Evolutionary conservation across 2,888 invertebrate genomes (phyloP), one percentile per base, ranked within the genome.

Genomic region (Apamea crenata): DNA sequence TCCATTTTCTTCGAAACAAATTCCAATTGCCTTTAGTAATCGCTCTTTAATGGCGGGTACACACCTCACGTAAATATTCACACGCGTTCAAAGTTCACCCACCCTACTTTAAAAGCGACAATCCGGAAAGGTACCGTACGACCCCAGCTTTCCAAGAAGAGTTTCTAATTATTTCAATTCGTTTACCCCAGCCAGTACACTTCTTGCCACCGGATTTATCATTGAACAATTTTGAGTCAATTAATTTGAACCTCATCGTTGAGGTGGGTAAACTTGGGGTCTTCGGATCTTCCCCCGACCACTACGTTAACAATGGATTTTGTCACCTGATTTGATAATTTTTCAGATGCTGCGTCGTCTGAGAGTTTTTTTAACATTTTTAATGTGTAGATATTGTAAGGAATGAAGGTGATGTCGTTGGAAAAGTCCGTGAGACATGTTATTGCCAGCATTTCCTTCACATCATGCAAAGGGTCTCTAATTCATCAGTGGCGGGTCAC

Each of bases 181-280:
- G 56, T 83, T 83, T 72, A 83, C 80, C 59, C 10, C 25, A 74
- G 56, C 29, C 32, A 77, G 81, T 69, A 85, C 73, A 78, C 71
- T 83, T 83, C 70, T 47, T 72, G 44, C 59, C 25, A 76, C 40
- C 86, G 67, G 66, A 82, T 82, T 77, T 82, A 67, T 36, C 63
- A 79, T 79, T 86, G 68, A 66, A 8, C 71, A 77, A 81, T 86
- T 86, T 77, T 68, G 74, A 74, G 63, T 56, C 77, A 80, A 85
- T 85, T 85, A 83, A 82, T 86, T 82, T 83, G 47, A 77, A 79
- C 53, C 61, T 72, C 77, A 86, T 67, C 36, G 61, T n/a, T 77
- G 72, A 86, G 77, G 74, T 83, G 36, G 25, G 63, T 50, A 50
- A 77, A 81, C 44, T 81, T 40, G 44, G 21, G 47, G 53, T 56